Base-by-base conservation (phyloP, 2,888 invertebrate genomes). In the Tyria jacobaeae region DNA sequence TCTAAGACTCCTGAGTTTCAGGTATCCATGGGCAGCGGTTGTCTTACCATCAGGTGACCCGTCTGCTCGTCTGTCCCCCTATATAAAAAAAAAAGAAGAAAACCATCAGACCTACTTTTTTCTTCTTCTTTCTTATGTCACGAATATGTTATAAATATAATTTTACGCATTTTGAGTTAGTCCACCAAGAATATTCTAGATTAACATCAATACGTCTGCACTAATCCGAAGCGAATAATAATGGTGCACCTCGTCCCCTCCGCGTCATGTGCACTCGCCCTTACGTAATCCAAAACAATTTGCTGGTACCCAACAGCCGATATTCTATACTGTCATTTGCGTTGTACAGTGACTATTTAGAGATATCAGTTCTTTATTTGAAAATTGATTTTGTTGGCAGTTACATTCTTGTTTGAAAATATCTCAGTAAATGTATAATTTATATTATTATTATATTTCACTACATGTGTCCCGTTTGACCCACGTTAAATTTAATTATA, bases 241-340 rank as follows among this genome's bases (percentile, higher is more conserved):
- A 71, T 66, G 65, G 62, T 64, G 61, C 63, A 62, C 75, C 79
- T 73, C 75, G 64, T 50, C 67, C 74, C 70, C 66, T 62, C 65
- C 69, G 73, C 84, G 84, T 87, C 88, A 86, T 80, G 79, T 83
- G 82, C 87, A 88, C 79, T 81, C 89, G 73, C 88, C 89, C 89
- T 80, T 73, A 79, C 67, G 50, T 70, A 77, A 66, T 81, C 82
- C 80, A 84, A 85, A 72, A 73, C 77, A 76, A 76, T 78, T 75
- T 74, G 62, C 66, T 70, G 65, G 62, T 73, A 64, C 57, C 62
- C 59, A 76, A 76, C 69, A 65, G 64, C 55, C 56, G 64, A 58
- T 66, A 66, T 71, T 63, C 68, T 72, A 72, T 70, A 74, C 72
- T 72, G 53, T 44, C 56, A 71, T 76, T 76, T 68, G 67, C 25